phyloP scores from a whole-genome alignment of 2,888 invertebrate genomes.

The Cosmopolites sordidus region DNA sequence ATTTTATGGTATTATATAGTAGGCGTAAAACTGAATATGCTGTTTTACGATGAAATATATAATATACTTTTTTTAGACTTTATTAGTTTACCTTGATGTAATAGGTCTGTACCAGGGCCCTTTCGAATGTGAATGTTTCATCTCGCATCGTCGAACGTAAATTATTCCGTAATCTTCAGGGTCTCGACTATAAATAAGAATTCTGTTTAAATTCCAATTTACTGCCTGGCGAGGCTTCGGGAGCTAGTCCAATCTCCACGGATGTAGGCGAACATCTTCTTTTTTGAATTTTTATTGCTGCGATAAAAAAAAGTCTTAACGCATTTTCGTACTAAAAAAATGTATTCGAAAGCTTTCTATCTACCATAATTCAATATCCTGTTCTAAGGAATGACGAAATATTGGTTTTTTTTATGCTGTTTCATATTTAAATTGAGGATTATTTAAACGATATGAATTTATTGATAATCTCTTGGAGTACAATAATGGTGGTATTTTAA shows the following conservation, averaged over 20 bases:
- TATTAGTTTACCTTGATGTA: too few relatives aligned
- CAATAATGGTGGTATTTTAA: too few relatives aligned
- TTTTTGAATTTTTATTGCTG: conserved; percentile 24
- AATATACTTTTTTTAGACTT: too few relatives aligned
- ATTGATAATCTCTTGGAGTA: too few relatives aligned
- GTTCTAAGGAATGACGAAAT: neutral
- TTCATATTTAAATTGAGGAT: too few relatives aligned
- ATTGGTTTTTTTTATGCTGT: too few relatives aligned
- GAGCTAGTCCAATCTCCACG: conserved; percentile 16
- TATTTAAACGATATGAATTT: too few relatives aligned
- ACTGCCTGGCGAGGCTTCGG: conserved; percentile 3
- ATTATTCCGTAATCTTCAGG: conserved; percentile 15
- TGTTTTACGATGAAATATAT: too few relatives aligned
- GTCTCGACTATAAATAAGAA: conserved; percentile 18
- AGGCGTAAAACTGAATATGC: too few relatives aligned
- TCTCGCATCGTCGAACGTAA: conserved; percentile 1
- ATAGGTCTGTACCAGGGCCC: too few relatives aligned
- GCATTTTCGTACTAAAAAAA: conserved; percentile 4
- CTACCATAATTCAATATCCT: neutral
- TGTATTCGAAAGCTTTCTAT: neutral
- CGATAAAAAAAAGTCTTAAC: conserved; percentile 19
- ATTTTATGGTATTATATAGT: too few relatives aligned
- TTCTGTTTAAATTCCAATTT: conserved; percentile 23
- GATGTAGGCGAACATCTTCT: conserved; percentile 20
- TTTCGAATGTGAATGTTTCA: too few relatives aligned